Evolutionary conservation across 1,140 invertebrate genomes (phyloP).

Genomic region (Hetaerina americana): DNA sequence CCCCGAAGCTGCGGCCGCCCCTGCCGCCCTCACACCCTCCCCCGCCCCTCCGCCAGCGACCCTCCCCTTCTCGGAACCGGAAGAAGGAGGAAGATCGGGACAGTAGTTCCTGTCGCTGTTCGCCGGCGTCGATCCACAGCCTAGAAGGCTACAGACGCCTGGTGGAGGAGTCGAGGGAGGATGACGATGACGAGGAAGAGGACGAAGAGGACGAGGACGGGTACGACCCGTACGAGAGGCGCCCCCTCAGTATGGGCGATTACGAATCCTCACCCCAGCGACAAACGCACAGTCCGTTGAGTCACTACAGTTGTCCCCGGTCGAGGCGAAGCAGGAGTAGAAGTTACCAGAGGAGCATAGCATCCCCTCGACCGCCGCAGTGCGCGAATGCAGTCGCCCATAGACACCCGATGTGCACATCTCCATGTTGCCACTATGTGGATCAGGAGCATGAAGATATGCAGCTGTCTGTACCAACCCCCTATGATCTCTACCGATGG

Average conservation of each 20-base stretch:
- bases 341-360: neutral
- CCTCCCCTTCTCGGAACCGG: neutral
- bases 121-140: neutral
- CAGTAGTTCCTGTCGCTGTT: neutral
- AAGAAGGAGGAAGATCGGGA: neutral
- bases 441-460: neutral
- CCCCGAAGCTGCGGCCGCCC: neutral
- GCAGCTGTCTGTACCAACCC: neutral
- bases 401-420: neutral
- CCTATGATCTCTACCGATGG: constrained; percentile 5
- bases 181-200: neutral
- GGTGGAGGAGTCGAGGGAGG: neutral
- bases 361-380: neutral
- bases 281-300: neutral
- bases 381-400: neutral
- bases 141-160: neutral
- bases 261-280: neutral
- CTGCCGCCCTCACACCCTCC: neutral
- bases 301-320: neutral
- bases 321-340: neutral
- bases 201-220: neutral
- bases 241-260: neutral
- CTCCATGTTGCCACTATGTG: neutral
- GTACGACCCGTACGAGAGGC: neutral
- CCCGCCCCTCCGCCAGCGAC: neutral